A percentile compares a stretch with the other conserved stretches of the same genome.
phyloP scores from a whole-genome alignment of 64 coral and sea anemone species.

The Stylophora pistillata region DNA sequence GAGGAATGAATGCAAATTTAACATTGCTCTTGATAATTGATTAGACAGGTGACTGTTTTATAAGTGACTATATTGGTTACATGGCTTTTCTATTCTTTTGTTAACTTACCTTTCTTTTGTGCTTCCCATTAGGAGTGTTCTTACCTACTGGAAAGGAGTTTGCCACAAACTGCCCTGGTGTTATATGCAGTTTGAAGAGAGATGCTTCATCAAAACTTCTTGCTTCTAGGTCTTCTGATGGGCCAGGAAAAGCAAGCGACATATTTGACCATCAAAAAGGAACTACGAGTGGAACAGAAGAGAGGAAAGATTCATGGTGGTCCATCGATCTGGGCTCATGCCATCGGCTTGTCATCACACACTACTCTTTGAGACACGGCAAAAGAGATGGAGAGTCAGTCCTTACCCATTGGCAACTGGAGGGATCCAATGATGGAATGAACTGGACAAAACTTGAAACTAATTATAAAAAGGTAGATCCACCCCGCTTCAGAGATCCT shows the following conservation, averaged over 20 bases:
- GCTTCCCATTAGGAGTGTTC: background rate
- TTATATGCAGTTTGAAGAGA: background rate
- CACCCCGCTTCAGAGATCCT: background rate
- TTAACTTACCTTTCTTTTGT: background rate
- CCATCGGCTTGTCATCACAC: slow-evolving; percentile 47
- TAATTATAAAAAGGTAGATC: background rate
- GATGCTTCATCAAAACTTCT: background rate
- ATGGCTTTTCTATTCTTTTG: too few relatives aligned
- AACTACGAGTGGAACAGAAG: slow-evolving; percentile 51
- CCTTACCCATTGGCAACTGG: background rate
- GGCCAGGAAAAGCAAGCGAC: slow-evolving; percentile 51
- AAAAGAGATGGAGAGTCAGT: background rate
- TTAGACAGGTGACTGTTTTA: background rate
- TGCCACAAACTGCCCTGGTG: background rate
- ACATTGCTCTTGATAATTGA: background rate
- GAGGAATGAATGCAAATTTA: too few relatives aligned
- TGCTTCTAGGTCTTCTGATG: slow-evolving; percentile 46
- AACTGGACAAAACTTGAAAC: background rate
- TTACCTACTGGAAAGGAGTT: background rate
- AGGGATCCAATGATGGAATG: background rate
- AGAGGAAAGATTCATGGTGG: slow-evolving; percentile 76
- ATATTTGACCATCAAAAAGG: slow-evolving; percentile 53
- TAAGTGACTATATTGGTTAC: too few relatives aligned
- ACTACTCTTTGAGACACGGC: slow-evolving; percentile 1
- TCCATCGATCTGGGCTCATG: slow-evolving; percentile 52